Evolutionary conservation across 2,888 invertebrate species (phyloP).

Genomic region (Laspeyria flexula): DNA sequence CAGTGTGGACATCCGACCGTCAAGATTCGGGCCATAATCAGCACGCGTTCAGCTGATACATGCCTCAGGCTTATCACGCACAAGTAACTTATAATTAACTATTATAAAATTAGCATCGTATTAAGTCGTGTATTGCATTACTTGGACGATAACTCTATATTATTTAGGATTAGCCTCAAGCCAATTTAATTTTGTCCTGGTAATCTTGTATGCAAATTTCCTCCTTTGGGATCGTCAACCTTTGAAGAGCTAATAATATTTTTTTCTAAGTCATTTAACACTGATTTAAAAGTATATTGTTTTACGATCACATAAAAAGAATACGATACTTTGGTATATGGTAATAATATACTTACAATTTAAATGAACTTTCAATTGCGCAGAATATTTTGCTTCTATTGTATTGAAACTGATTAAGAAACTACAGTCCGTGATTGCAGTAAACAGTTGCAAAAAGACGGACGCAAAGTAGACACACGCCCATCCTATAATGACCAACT

Average conservation of each 20-base stretch:
- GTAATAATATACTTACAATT: not conserved
- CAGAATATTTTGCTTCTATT: not conserved
- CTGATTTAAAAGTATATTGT: not conserved
- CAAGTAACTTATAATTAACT: constrained; percentile 25
- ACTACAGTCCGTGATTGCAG: constrained; percentile 11
- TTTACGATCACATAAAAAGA: not conserved
- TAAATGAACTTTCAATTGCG: too few relatives aligned
- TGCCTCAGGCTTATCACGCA: constrained; percentile 33
- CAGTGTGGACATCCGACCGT: constrained; percentile 55
- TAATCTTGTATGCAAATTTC: constrained; percentile 21
- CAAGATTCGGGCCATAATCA: constrained; percentile 47
- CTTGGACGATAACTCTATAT: not conserved
- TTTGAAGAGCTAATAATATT: constrained; percentile 8
- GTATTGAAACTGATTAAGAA: constrained; percentile 9
- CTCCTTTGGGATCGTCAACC: constrained; percentile 8
- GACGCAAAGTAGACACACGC: constrained; percentile 42
- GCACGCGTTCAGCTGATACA: constrained; percentile 45
- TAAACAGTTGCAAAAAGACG: constrained; percentile 39
- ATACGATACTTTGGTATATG: not conserved
- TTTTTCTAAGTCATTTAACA: not conserved
- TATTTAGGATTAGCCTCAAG: constrained; percentile 8
- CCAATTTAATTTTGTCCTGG: constrained; percentile 9
- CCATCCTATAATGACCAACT: constrained; percentile 36
- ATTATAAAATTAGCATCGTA: constrained; percentile 16
- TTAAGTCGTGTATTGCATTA: constrained; percentile 11